Percentiles rank a stretch among this genome's conserved stretches.
Conservation (phyloP, 2,888 invertebrate species). For the Coronaproctus castanopsis region DNA sequence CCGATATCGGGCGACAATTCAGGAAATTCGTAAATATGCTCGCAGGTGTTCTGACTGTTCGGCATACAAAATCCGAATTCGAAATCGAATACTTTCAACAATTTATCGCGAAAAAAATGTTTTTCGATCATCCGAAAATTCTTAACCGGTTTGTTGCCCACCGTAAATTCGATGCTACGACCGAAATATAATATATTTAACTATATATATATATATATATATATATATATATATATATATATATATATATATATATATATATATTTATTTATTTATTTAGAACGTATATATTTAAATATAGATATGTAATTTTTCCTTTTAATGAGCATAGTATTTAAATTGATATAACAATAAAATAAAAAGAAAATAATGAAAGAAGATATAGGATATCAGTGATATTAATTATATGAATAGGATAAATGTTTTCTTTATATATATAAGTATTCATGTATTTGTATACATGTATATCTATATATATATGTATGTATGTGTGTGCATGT, state of each 20-base stretch:
- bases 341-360: too few relatives aligned
- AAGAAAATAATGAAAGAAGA: too few relatives aligned
- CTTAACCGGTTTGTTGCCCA: constrained; percentile 75
- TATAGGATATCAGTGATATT: too few relatives aligned
- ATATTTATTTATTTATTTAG: neutral
- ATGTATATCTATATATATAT: too few relatives aligned
- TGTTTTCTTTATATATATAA: too few relatives aligned
- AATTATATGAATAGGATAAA: too few relatives aligned
- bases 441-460: too few relatives aligned
- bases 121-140: constrained; percentile 97
- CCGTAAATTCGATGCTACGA: constrained; percentile 81
- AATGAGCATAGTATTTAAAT: too few relatives aligned
- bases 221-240: neutral
- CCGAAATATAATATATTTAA: constrained; percentile 4
- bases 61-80: constrained; percentile 99
- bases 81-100: constrained; percentile 95
- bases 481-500: too few relatives aligned
- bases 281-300: neutral
- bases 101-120: constrained; percentile 80
- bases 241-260: neutral
- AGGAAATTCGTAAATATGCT: constrained; percentile 98
- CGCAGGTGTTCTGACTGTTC: constrained; percentile 89
- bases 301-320: too few relatives aligned
- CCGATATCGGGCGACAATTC: constrained; percentile 63
- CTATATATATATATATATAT: neutral